These are phyloP conservation scores for Spialia ferax DNA, from an alignment of 2,888 invertebrate species.

Conservation along the genomic window DNA sequence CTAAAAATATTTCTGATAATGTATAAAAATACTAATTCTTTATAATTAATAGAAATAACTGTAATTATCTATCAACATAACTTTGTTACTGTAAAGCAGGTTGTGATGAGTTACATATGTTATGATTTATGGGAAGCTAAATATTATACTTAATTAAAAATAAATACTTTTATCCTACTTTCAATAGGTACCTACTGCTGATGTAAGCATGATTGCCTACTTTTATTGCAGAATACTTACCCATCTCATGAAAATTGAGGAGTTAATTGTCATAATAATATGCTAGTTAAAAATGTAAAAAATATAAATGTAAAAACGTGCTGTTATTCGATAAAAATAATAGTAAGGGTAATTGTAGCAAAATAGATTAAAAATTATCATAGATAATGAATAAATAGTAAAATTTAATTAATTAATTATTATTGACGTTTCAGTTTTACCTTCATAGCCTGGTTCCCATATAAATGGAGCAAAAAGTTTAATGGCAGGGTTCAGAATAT, in stretches of 20 bases:
- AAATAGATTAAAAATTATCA: neutral
- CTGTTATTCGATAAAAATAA: neutral
- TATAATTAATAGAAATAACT: too few species aligned
- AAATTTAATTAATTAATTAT: too few species aligned
- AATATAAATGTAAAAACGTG: constrained; percentile 4
- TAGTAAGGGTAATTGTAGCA: neutral
- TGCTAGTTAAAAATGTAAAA: neutral
- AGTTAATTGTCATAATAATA: neutral
- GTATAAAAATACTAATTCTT: too few species aligned
- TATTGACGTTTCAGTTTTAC: constrained; percentile 69
- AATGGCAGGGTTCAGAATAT: constrained; percentile 45
- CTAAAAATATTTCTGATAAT: too few species aligned
- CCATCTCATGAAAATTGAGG: neutral
- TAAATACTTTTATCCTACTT: neutral
- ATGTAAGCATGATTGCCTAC: neutral
- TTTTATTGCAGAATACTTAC: neutral
- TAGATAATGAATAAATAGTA: constrained; percentile 39
- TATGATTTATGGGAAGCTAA: neutral
- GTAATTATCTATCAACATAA: neutral
- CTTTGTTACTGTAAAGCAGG: neutral
- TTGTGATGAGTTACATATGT: neutral
- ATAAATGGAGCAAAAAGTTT: constrained; percentile 79
- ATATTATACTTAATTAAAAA: neutral
- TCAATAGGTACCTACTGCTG: neutral
- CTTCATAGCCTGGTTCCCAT: constrained; percentile 84